Percentiles rank a stretch among this genome's conserved stretches.
Evolutionary conservation across 2,113 vertebrate genomes (phyloP).

Genomic region (Rhizomys pruinosus): DNA sequence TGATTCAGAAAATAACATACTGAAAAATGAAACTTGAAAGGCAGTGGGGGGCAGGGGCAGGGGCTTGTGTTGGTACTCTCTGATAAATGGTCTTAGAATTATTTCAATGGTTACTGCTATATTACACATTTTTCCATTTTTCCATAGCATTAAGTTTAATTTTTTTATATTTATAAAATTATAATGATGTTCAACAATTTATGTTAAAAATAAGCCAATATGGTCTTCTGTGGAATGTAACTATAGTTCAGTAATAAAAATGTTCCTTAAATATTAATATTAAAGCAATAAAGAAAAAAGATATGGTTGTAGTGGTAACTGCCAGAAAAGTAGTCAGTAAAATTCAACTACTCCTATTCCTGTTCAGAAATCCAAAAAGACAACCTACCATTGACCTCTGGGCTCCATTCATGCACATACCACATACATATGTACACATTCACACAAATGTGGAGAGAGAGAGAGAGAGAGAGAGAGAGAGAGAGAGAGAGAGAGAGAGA

Average conservation of each 20-base stretch:
- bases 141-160: background rate
- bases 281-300: background rate
- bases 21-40: background rate
- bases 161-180: constrained; percentile 39
- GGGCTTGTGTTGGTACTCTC: too few species aligned
- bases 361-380: too few species aligned
- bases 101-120: background rate
- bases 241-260: background rate
- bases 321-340: background rate
- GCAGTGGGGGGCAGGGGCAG: background rate
- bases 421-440: too few species aligned
- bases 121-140: background rate
- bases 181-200: background rate
- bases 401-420: too few species aligned
- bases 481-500: too few species aligned
- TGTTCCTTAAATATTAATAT: constrained; percentile 13
- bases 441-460: too few species aligned
- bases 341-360: background rate
- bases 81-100: background rate
- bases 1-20: background rate
- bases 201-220: background rate
- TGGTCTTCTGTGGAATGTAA: background rate
- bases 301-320: background rate
- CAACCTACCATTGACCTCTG: too few species aligned
- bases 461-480: too few species aligned